These are phyloP conservation scores for Axea sp. DNA, from an alignment of 2,888 invertebrate genomes.

Conservation along the genomic window DNA sequence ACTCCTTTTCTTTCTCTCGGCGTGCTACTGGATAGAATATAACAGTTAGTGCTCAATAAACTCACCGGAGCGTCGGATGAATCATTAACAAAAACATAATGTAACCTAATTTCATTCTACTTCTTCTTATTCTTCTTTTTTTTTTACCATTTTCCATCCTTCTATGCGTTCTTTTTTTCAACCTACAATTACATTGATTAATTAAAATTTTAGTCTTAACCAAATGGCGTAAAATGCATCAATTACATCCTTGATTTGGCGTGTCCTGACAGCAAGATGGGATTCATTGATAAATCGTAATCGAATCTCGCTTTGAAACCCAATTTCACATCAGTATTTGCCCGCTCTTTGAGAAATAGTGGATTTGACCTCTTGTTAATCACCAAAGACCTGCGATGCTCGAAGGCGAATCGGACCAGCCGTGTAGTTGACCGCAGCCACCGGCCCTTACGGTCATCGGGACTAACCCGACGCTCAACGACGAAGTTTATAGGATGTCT, in stretches of 20 bases:
- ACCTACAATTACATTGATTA: too few species aligned
- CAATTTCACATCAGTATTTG: conserved; percentile 72
- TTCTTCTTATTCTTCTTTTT: too few species aligned
- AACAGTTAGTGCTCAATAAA: conserved; percentile 66
- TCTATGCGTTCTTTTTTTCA: too few species aligned
- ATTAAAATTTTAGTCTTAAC: too few species aligned
- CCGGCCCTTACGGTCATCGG: conserved; percentile 68
- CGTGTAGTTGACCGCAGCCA: conserved; percentile 78
- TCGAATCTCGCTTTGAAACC: conserved; percentile 73
- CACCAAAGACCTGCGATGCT: conserved; percentile 76
- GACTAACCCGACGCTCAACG: conserved; percentile 56
- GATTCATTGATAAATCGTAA: conserved; percentile 67
- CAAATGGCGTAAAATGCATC: neutral
- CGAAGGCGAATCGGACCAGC: conserved; percentile 74
- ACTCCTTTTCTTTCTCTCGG: conserved; percentile 66
- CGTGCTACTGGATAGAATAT: conserved; percentile 69
- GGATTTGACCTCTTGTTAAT: conserved; percentile 78
- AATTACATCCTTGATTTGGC: conserved; percentile 19
- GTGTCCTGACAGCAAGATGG: conserved; percentile 12
- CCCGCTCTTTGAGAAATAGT: conserved; percentile 71
- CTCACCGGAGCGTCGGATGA: conserved; percentile 35
- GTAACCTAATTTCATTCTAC: too few species aligned
- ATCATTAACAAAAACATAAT: too few species aligned
- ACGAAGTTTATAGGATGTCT: conserved; percentile 57
- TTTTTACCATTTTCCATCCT: too few species aligned